Evolutionary conservation across 1,140 invertebrate genomes (phyloP), one percentile per base, ranked within the genome.

Genomic region (Eurytemora carolleeae): DNA sequence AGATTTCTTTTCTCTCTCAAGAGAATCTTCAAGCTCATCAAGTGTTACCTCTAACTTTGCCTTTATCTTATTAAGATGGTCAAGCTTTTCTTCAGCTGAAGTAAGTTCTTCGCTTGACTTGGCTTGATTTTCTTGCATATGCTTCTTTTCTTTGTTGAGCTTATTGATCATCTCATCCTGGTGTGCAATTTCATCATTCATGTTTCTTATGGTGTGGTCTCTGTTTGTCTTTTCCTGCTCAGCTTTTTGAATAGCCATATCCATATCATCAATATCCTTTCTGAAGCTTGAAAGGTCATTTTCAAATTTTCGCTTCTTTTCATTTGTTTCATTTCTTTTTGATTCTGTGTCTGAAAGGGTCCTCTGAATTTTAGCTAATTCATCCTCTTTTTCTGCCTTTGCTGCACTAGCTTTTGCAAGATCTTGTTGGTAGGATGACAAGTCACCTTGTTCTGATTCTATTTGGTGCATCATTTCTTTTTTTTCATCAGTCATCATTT

Each of bases 171-270:
- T 69, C 64, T 99, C 95, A 72, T 99, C 95, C 75, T 97, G 94
- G 75, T 94, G 88, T 68, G 93, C 92, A 77, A 98, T 98, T 75
- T 96, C 92, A 69, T 95, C 95, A 76, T 98, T 96, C 72, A 98
- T 81, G 75, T 93, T 97, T 69, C 92, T 84, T 76, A 99, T 98
- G 76, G 98, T 94, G 77, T 98, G 92, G 65, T 79, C 78, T 64
- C 75, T 76, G 53, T 73, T 74, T 63, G 72, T 70, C 65, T 76
- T 78, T 63, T 79, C 78, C 61, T 65, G 70, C 64, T 82, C 81
- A 68, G 76, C 76, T 73, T 95, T 96, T 71, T 93, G 87, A 66
- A 95, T 78, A 67, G 81, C 79, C 54, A 93, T 75, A 75, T 97
- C 90, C 66, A 96, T 77, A 73, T 97, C 92, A 73, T 97, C 93